Percentiles rank a stretch among this genome's conserved stretches.
phyloP scores from a whole-genome alignment of 2,113 vertebrate genomes.

The Trichomycterus rosablanca region DNA sequence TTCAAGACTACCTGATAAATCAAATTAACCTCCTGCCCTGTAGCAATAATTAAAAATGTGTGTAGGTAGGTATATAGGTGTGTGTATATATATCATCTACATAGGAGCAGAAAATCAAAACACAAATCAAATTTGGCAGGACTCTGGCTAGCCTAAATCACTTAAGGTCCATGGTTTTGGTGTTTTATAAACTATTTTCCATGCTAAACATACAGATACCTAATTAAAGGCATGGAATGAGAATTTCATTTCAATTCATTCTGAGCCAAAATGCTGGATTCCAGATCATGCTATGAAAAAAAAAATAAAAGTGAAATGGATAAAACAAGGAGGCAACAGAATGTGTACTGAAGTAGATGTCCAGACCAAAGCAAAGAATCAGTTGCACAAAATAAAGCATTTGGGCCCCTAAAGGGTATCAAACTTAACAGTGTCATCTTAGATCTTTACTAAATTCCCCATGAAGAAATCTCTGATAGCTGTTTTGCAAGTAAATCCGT shows the following conservation, averaged over 20 bases:
- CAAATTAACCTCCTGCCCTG: no score
- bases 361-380: constrained; percentile 48
- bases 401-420: background rate
- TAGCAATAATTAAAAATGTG: no score
- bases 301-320: constrained; percentile 36
- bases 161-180: constrained; percentile 23
- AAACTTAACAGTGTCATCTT: constrained; percentile 1
- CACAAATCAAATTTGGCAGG: constrained; percentile 28
- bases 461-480: constrained; percentile 38
- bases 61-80: no score
- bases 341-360: constrained; percentile 21
- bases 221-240: constrained; percentile 53
- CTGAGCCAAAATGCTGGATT: no score
- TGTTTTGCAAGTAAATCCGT: constrained; percentile 26
- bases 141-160: constrained; percentile 6
- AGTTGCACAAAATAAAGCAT: constrained; percentile 14
- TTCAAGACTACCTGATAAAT: constrained; percentile 12
- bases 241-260: constrained; percentile 22
- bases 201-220: background rate
- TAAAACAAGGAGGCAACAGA: constrained; percentile 14
- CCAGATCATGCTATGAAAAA: no score
- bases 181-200: constrained; percentile 10
- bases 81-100: no score
- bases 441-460: constrained; percentile 27
- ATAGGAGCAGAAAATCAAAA: background rate